Conservation (phyloP, 64 coral and sea anemone genomes). For the Cladopsammia gracilis region DNA sequence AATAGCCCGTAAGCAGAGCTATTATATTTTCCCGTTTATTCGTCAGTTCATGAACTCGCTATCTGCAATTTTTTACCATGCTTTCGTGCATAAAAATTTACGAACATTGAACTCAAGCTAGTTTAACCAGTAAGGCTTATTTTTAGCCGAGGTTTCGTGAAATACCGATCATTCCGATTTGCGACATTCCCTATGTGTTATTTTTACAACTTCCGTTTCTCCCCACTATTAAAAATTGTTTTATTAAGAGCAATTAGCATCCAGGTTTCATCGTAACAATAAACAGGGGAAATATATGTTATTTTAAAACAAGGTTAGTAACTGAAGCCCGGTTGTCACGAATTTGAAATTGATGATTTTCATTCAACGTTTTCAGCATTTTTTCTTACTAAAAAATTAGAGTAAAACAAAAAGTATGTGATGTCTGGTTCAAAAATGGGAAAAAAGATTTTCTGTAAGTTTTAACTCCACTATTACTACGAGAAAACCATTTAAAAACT, state of each 20-base stretch:
- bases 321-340: neutral
- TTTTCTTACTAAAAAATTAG: too few species aligned
- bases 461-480: too few species aligned
- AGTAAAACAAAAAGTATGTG: too few species aligned
- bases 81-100: neutral
- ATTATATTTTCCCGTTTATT: too few species aligned
- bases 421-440: too few species aligned
- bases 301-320: neutral
- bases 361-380: neutral
- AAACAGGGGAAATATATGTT: neutral
- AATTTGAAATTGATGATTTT: neutral
- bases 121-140: neutral
- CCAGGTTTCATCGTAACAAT: neutral
- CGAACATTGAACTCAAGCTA: neutral
- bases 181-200: neutral
- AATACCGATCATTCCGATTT: neutral
- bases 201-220: neutral
- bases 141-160: slow-evolving; percentile 20
- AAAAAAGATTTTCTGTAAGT: too few species aligned
- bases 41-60: neutral
- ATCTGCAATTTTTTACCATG: neutral
- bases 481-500: too few species aligned
- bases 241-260: neutral
- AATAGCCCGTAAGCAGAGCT: too few species aligned
- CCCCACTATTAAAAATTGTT: neutral